Evolutionary conservation across 1,140 invertebrate genomes (phyloP).

Genomic region (Sycophila sp.): DNA sequence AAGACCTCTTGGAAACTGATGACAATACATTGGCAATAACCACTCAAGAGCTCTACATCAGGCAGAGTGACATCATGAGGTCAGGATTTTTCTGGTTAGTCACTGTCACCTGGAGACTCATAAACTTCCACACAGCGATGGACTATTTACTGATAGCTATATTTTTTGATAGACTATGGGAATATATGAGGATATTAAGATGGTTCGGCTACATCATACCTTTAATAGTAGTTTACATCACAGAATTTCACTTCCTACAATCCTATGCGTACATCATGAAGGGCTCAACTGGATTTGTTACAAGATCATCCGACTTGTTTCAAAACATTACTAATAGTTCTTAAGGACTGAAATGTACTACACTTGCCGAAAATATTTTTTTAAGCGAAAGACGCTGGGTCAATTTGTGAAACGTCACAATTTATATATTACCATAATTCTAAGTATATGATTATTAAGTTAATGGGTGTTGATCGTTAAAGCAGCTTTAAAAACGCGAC

Average conservation of each 20-base stretch:
- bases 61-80: conserved; percentile 60
- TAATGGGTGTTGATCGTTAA: neutral
- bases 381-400: no score
- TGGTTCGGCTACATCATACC: conserved; percentile 72
- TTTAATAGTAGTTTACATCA: conserved; percentile 69
- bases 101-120: conserved; percentile 79
- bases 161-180: conserved; percentile 83
- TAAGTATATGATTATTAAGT: no score
- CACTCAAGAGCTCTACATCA: conserved; percentile 64
- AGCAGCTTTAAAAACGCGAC: neutral
- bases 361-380: neutral
- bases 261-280: conserved; percentile 45
- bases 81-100: conserved; percentile 78
- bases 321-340: neutral
- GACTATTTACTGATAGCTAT: conserved; percentile 81
- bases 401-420: no score
- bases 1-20: conserved; percentile 76
- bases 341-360: no score
- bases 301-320: neutral
- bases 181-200: conserved; percentile 73
- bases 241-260: conserved; percentile 63
- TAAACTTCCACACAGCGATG: conserved; percentile 82
- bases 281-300: conserved; percentile 26
- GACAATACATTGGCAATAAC: conserved; percentile 61
- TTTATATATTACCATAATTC: no score